A percentile compares a stretch with the other conserved stretches of the same genome.
Conservation (phyloP, 2,113 vertebrate species). For the Lophius piscatorius region DNA sequence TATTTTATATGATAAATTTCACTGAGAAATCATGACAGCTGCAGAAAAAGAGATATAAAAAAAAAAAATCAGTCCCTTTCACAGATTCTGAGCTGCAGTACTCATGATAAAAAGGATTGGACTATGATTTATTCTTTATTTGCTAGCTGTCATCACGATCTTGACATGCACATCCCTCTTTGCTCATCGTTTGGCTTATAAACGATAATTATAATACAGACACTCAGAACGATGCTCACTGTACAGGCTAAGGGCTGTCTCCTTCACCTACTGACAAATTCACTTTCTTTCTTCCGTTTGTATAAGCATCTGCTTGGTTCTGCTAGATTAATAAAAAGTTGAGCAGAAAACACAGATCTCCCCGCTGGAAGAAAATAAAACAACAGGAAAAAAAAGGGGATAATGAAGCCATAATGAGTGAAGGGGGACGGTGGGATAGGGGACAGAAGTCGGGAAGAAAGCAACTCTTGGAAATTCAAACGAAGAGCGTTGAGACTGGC, state of each 20-base stretch:
- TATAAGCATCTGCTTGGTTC: constrained; percentile 50
- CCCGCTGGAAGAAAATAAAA: constrained; percentile 33
- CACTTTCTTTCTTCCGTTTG: constrained; percentile 31
- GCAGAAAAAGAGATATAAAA: not conserved
- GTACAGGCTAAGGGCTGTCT: constrained; percentile 1
- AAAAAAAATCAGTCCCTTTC: constrained; percentile 31
- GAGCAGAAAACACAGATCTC: constrained; percentile 18
- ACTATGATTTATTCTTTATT: constrained; percentile 44
- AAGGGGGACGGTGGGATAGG: too few relatives aligned
- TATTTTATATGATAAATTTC: constrained; percentile 24
- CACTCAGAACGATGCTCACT: constrained; percentile 26
- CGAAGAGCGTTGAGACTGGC: constrained; percentile 61
- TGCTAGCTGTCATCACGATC: constrained; percentile 15
- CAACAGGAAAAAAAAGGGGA: not conserved
- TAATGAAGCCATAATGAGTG: not conserved
- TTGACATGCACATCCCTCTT: constrained; percentile 24
- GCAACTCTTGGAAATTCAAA: constrained; percentile 54
- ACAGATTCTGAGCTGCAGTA: constrained; percentile 28
- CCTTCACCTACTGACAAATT: constrained; percentile 17
- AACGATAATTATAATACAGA: constrained; percentile 1
- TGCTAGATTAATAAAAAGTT: constrained; percentile 36
- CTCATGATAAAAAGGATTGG: constrained; percentile 25
- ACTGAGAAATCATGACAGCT: constrained; percentile 36
- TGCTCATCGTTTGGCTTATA: too few relatives aligned
- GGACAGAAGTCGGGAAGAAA: constrained; percentile 15